Conservation (phyloP, 2,797 vertebrate species). For the Brachyalestes nurse region DNA sequence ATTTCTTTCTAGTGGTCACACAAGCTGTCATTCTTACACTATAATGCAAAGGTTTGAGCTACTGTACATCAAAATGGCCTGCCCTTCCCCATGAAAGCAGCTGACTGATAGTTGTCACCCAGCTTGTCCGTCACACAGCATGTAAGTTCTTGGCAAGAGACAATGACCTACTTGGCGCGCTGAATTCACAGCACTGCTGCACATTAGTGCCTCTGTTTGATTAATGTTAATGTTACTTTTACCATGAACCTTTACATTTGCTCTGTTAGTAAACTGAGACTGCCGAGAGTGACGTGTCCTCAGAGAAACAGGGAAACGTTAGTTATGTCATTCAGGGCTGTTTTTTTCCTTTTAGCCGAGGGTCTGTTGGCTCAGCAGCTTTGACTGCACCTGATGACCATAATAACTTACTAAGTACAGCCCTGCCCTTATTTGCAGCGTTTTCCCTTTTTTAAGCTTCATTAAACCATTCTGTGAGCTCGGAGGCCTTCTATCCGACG, state of each 20-base stretch:
- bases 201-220: conserved; percentile 7
- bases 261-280: neutral
- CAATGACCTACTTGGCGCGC: conserved; percentile 44
- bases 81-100: conserved; percentile 2
- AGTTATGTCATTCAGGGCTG: neutral
- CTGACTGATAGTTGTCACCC: conserved; percentile 45
- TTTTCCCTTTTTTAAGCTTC: conserved; percentile 6
- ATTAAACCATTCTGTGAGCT: conserved; percentile 14
- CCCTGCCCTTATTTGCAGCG: neutral
- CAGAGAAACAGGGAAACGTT: too few species aligned
- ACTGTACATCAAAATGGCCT: conserved; percentile 22
- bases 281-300: too few species aligned
- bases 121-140: conserved; percentile 26
- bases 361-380: neutral
- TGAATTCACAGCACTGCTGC: conserved; percentile 35
- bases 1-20: neutral
- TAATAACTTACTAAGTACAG: too few species aligned
- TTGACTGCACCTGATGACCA: neutral
- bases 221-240: neutral
- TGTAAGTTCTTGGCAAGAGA: conserved; percentile 26
- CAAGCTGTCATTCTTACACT: neutral
- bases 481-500: conserved; percentile 9
- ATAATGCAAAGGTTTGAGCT: neutral
- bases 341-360: too few species aligned
- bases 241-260: neutral